Percentiles rank a stretch among this genome's conserved stretches.
Evolutionary conservation across 2,797 vertebrate genomes (phyloP).

Genomic region (Kryptopterus vitreolus): DNA sequence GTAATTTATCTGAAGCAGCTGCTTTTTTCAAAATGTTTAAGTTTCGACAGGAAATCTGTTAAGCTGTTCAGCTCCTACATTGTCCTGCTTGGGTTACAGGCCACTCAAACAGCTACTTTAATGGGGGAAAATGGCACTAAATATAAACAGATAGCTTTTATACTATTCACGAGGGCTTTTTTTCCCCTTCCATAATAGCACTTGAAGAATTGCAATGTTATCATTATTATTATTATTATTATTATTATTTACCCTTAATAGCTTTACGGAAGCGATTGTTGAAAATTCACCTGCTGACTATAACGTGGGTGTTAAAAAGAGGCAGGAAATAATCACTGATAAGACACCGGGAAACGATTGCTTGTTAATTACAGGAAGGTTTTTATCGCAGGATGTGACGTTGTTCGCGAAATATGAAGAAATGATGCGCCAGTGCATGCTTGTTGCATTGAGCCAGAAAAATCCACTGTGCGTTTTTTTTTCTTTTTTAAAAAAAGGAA

Average conservation of each 20-base stretch:
- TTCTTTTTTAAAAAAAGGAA: conserved; percentile 39
- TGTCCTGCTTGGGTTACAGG: conserved; percentile 64
- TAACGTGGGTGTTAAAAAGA: not conserved
- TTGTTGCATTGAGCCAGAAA: conserved; percentile 45
- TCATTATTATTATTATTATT: no score
- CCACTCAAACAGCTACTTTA: conserved; percentile 71
- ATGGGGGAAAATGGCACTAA: conserved; percentile 70
- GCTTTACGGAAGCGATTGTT: conserved; percentile 66
- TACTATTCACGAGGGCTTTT: conserved; percentile 61
- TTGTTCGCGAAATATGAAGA: no score
- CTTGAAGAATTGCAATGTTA: conserved; percentile 67
- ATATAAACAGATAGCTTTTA: conserved; percentile 76
- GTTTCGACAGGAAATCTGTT: conserved; percentile 59
- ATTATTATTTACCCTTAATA: no score
- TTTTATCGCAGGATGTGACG: no score
- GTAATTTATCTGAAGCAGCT: conserved; percentile 72
- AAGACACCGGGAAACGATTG: not conserved
- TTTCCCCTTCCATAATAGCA: conserved; percentile 79
- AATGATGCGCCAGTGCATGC: conserved; percentile 43
- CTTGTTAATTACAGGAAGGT: not conserved
- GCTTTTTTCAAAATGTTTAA: conserved; percentile 71
- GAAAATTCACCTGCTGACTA: conserved; percentile 57
- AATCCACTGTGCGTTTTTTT: conserved; percentile 29
- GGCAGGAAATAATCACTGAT: not conserved
- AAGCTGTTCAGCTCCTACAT: conserved; percentile 67